These are phyloP conservation scores for Trachemys scripta DNA, from an alignment of 2,113 vertebrate genomes.

Conservation along the genomic window DNA sequence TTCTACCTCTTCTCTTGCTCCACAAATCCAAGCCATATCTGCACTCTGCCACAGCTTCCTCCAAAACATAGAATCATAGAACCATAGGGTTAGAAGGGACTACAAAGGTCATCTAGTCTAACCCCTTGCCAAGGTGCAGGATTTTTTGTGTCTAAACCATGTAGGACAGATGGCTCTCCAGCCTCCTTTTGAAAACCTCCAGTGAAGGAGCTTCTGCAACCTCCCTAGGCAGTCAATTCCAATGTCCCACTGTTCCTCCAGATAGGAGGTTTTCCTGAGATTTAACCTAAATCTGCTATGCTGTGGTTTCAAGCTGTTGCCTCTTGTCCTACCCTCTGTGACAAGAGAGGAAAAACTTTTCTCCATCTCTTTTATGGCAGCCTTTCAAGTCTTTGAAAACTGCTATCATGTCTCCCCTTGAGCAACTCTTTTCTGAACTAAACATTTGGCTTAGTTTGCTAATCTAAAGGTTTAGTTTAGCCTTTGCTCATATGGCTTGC, in stretches of 20 bases:
- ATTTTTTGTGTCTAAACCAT: neutral
- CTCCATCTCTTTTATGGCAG: no score
- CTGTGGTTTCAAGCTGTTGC: no score
- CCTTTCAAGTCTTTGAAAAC: neutral
- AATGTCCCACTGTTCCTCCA: neutral
- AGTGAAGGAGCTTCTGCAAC: neutral
- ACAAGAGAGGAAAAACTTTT: neutral
- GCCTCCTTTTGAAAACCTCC: neutral
- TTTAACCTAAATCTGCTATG: neutral
- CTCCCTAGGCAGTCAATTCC: neutral
- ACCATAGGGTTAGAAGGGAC: neutral
- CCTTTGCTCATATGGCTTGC: neutral
- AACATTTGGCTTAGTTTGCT: neutral
- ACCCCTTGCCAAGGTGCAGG: neutral
- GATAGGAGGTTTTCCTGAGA: neutral
- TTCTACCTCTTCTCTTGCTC: neutral
- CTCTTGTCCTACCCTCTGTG: neutral
- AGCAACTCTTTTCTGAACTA: neutral
- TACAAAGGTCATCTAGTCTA: neutral
- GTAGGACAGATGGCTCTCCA: neutral
- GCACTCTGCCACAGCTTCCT: neutral
- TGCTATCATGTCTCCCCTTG: neutral
- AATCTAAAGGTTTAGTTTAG: neutral
- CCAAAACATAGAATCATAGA: neutral
- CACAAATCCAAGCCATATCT: neutral